A percentile compares a stretch with the other conserved stretches of the same genome.
Conservation (phyloP, 2,888 invertebrate species). For the Drosophila anomalata region DNA sequence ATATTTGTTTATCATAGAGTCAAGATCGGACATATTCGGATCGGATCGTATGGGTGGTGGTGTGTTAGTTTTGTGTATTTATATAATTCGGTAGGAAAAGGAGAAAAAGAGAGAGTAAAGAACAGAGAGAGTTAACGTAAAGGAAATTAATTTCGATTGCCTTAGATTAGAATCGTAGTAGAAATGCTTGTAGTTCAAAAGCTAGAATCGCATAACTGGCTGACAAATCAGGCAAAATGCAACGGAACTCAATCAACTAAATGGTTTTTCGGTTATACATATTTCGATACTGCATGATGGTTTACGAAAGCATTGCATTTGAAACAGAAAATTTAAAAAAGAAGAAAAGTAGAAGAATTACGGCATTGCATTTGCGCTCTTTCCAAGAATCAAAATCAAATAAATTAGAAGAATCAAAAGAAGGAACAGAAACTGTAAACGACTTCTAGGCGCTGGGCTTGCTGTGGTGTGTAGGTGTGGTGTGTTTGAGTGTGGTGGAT, state of each 20-base stretch:
- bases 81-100: slow-evolving; percentile 31
- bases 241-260: slow-evolving; percentile 53
- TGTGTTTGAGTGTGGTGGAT: slow-evolving; percentile 32
- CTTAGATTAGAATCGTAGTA: slow-evolving; percentile 31
- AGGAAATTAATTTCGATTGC: slow-evolving; percentile 45
- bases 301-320: slow-evolving; percentile 42
- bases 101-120: slow-evolving; percentile 60
- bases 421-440: slow-evolving; percentile 31
- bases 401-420: slow-evolving; percentile 7
- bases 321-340: slow-evolving; percentile 12
- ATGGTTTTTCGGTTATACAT: slow-evolving; percentile 36
- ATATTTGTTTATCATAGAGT: slow-evolving; percentile 37
- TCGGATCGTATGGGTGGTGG: slow-evolving; percentile 25
- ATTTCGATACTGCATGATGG: slow-evolving; percentile 39
- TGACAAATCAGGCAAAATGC: slow-evolving; percentile 73
- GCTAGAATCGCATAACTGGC: slow-evolving; percentile 29
- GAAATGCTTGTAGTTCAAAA: slow-evolving; percentile 20
- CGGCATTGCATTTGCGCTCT: slow-evolving; percentile 15
- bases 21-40: slow-evolving; percentile 24
- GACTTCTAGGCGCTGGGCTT: slow-evolving; percentile 41
- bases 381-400: slow-evolving; percentile 21
- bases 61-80: slow-evolving; percentile 38
- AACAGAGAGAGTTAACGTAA: slow-evolving; percentile 54
- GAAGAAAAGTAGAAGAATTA: not conserved
- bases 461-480: slow-evolving; percentile 22